These are phyloP conservation scores for Progne subis DNA, from an alignment of 2,113 vertebrate genomes.

Conservation along the genomic window DNA sequence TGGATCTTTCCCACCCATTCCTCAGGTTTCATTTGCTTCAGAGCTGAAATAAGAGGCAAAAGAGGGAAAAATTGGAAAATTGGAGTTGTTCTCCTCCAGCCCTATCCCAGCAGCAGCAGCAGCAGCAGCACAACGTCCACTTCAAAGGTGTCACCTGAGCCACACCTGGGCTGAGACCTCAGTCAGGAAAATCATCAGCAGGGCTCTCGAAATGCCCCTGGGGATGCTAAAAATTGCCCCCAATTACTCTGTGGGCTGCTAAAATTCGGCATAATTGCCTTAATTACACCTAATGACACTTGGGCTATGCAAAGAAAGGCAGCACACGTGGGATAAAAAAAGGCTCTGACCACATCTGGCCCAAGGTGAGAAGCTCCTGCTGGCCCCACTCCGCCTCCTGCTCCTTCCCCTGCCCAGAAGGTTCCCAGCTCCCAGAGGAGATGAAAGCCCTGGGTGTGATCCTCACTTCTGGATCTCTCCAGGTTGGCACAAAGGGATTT, in stretches of 20 bases:
- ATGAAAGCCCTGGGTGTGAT: neutral
- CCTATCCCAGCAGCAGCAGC: neutral
- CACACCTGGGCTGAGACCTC: neutral
- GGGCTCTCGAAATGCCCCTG: neutral
- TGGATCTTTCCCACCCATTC: neutral
- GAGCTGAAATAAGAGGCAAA: neutral
- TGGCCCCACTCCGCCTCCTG: neutral
- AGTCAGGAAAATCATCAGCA: neutral
- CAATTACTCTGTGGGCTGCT: conserved; percentile 8
- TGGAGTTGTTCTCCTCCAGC: neutral
- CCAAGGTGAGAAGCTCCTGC: neutral
- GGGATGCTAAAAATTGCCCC: conserved; percentile 42
- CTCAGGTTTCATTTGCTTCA: neutral
- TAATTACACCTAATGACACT: conserved; percentile 20
- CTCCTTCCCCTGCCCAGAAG: neutral
- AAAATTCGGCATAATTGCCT: neutral
- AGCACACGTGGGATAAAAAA: neutral
- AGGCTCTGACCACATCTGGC: neutral
- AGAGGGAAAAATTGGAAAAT: neutral
- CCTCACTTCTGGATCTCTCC: neutral
- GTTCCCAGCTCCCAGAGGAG: neutral
- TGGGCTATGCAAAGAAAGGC: neutral
- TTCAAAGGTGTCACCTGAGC: conserved; percentile 12
- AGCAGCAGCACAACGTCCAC: neutral
- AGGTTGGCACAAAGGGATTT: neutral